Base-by-base conservation (phyloP, 2,888 invertebrate species). In the Omphaloscelis lunosa region DNA sequence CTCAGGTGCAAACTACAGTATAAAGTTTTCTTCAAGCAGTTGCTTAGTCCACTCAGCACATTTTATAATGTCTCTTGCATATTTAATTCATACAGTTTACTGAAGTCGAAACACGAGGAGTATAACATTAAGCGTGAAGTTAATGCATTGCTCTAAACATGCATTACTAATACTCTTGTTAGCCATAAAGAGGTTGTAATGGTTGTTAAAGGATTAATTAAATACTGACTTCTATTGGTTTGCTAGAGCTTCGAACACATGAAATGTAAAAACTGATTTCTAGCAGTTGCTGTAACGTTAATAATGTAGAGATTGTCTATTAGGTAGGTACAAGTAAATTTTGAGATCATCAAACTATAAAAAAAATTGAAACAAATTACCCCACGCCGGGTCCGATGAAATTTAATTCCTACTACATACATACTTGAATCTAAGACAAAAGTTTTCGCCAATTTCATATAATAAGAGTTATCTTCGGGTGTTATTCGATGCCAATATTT, bases 131-230 rank as follows among this genome's bases (percentile, higher is more conserved):
- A 75, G 53, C 34, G 29, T 56, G 63, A 56, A 63, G 59, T 83
- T 63, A 71, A 73, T 71, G 72, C 41, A 61, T 59, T 61, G 70
- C 62, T 71, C 63, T 80, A 61, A 63, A 27, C 51, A 29, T n/a
- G 63, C 70, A 59, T 72, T 59, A 61, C n/a, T 77, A 56, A 76
- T 73, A 59, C 29, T 48, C 41, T 17, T 45, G 56, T 68, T 59
- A 61, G 58, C 51, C 27, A 45, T 15, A 20, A 12, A 65, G 45
- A 51, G 17, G 45, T 23, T 48, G 8, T 65, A 53, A 74, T 58
- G 29, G 61, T 61, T 29, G 48, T 17, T 51, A 62, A 29, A 41
- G 41, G 29, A 53, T 45, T 79, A n/a, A 63, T 66, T 61, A 27
- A 45, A 29, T 41, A 34, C 23, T 34, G 41, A 27, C 41, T 53